Conservation (phyloP, 1,140 invertebrate genomes). For the Stegodyphus mimosarum region DNA sequence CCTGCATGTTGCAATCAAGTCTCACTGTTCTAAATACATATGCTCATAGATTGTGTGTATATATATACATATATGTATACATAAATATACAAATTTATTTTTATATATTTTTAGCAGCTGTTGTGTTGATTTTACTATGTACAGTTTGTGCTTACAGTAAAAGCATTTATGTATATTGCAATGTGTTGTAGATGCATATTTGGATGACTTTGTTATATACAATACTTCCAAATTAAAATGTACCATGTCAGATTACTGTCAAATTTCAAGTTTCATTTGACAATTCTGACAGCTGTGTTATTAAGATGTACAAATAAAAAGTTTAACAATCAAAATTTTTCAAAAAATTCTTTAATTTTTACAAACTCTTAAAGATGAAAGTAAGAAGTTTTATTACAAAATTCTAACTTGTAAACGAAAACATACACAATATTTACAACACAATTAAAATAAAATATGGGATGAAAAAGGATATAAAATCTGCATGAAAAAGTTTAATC, state of each 20-base stretch:
- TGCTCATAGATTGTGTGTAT: conserved; percentile 9
- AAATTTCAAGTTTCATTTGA: too few species aligned
- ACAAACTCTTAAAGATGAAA: not conserved
- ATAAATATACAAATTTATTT: conserved; percentile 33
- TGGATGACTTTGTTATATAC: too few species aligned
- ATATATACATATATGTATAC: not conserved
- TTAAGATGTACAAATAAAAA: too few species aligned
- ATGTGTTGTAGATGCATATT: too few species aligned
- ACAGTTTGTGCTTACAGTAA: conserved; percentile 19
- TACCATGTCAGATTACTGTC: too few species aligned
- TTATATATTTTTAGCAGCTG: conserved; percentile 55
- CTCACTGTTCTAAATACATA: conserved; percentile 14
- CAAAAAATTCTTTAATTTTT: too few species aligned
- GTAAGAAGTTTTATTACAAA: not conserved
- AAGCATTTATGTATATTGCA: too few species aligned
- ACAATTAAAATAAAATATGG: not conserved
- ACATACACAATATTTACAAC: not conserved
- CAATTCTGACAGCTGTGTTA: too few species aligned
- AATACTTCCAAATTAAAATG: too few species aligned
- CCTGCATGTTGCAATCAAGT: conserved; percentile 15
- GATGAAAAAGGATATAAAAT: not conserved
- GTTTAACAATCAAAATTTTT: too few species aligned
- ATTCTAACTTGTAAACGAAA: not conserved
- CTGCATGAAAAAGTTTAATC: conserved; percentile 1
- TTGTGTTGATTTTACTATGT: conserved; percentile 45